A percentile compares a stretch with the other conserved stretches of the same genome.
Evolutionary conservation across 2,888 invertebrate species (phyloP).

Genomic region (Stenodera caucasica): DNA sequence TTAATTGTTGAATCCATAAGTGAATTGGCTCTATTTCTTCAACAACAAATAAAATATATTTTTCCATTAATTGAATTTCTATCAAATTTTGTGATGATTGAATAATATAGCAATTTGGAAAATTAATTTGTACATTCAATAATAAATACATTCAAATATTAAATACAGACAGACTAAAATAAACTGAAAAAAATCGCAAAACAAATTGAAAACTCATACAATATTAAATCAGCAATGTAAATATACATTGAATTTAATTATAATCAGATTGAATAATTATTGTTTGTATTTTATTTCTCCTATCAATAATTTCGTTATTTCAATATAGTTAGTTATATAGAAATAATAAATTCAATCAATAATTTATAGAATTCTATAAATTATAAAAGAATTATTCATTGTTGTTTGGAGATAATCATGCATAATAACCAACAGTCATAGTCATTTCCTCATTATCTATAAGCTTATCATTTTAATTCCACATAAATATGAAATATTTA

Average conservation of each 20-base stretch:
- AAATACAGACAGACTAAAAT: background rate
- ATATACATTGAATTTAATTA: background rate
- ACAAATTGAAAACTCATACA: background rate
- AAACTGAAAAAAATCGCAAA: background rate
- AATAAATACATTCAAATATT: background rate
- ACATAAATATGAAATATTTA: conserved; percentile 3
- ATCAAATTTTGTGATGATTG: too few relatives aligned
- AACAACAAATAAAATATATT: too few relatives aligned
- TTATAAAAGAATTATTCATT: conserved; percentile 21
- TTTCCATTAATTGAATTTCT: too few relatives aligned
- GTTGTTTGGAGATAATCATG: conserved; percentile 16
- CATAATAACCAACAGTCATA: conserved; percentile 20
- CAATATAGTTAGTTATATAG: too few relatives aligned
- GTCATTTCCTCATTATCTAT: conserved; percentile 28
- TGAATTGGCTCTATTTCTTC: too few relatives aligned
- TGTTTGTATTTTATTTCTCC: background rate
- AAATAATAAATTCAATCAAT: background rate
- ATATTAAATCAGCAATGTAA: background rate
- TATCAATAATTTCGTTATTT: background rate
- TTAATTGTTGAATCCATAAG: too few relatives aligned
- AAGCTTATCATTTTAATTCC: conserved; percentile 26
- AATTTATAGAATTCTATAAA: background rate
- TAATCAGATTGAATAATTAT: background rate
- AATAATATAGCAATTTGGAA: too few relatives aligned
- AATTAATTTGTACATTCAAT: background rate